These are phyloP conservation scores for Aldrovandia affinis DNA, from an alignment of 2,797 vertebrate species.

Conservation along the genomic window DNA sequence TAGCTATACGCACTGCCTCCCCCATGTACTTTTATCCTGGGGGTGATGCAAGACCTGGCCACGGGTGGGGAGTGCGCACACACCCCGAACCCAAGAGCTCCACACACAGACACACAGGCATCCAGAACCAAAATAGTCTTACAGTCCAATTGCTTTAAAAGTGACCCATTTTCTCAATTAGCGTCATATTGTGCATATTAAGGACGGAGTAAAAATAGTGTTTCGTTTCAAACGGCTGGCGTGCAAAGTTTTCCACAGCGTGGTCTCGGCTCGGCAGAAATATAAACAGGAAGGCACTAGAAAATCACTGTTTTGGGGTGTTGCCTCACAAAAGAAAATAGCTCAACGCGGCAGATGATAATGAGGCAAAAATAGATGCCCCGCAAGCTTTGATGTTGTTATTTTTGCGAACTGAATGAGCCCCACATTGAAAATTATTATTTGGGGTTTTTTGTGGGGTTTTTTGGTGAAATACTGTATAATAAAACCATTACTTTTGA, in stretches of 20 bases:
- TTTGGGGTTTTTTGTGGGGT: neutral
- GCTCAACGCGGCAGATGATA: constrained; percentile 13
- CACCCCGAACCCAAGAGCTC: constrained; percentile 8
- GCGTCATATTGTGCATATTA: constrained; percentile 31
- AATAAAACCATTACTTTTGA: neutral
- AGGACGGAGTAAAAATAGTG: constrained; percentile 32
- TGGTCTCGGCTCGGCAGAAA: constrained; percentile 16
- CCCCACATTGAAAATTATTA: neutral
- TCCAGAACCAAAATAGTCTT: constrained; percentile 27
- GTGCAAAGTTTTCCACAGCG: constrained; percentile 1
- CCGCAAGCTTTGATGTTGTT: constrained; percentile 21
- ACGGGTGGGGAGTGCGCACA: constrained; percentile 3
- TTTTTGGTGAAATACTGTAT: neutral
- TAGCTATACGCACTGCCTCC: neutral
- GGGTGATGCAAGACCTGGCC: constrained; percentile 49
- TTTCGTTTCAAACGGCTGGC: constrained; percentile 26
- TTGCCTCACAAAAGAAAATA: constrained; percentile 16
- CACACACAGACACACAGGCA: constrained; percentile 26
- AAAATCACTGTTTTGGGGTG: constrained; percentile 23
- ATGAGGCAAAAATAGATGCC: constrained; percentile 7
- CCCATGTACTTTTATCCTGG: neutral
- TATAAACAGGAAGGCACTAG: constrained; percentile 27
- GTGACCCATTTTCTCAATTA: constrained; percentile 26
- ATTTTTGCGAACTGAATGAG: neutral
- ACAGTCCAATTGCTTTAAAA: constrained; percentile 9